Evolutionary conservation across 2,113 vertebrate genomes (phyloP).

Genomic region (Cheilinus undulatus): DNA sequence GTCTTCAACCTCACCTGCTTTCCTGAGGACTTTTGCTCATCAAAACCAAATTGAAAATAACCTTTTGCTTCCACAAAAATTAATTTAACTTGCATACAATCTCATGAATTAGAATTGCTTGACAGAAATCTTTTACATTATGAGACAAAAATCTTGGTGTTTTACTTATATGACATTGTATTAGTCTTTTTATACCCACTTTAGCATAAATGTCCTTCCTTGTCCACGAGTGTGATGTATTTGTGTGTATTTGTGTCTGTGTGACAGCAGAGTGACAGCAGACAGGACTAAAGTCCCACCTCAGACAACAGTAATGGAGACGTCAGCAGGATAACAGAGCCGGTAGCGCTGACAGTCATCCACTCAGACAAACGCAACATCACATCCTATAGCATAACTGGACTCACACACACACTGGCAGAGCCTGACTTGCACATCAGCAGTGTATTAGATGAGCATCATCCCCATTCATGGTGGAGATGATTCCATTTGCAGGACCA

Average conservation of each 20-base stretch:
- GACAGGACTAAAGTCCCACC: slow-evolving; percentile 38
- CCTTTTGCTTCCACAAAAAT: no score
- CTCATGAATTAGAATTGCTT: no score
- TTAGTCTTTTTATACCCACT: no score
- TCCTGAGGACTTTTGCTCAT: no score
- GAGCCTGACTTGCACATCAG: slow-evolving; percentile 25
- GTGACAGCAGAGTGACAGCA: slow-evolving; percentile 37
- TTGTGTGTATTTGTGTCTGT: neutral
- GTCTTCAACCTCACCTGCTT: no score
- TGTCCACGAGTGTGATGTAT: no score
- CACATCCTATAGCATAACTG: slow-evolving; percentile 17
- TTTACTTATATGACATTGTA: no score
- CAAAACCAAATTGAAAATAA: no score
- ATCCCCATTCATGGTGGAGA: slow-evolving; percentile 45
- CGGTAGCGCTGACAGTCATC: slow-evolving; percentile 56
- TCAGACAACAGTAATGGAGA: slow-evolving; percentile 60
- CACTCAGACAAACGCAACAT: slow-evolving; percentile 39
- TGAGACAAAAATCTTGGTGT: no score
- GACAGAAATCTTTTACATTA: no score
- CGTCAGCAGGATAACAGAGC: slow-evolving; percentile 51
- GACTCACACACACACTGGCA: slow-evolving; percentile 20
- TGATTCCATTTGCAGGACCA: slow-evolving; percentile 63
- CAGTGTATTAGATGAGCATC: slow-evolving; percentile 62
- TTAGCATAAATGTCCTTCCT: no score
- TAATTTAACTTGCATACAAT: no score